Evolutionary conservation across 1,140 invertebrate species (phyloP).

Genomic region (Parapsyche elsis): DNA sequence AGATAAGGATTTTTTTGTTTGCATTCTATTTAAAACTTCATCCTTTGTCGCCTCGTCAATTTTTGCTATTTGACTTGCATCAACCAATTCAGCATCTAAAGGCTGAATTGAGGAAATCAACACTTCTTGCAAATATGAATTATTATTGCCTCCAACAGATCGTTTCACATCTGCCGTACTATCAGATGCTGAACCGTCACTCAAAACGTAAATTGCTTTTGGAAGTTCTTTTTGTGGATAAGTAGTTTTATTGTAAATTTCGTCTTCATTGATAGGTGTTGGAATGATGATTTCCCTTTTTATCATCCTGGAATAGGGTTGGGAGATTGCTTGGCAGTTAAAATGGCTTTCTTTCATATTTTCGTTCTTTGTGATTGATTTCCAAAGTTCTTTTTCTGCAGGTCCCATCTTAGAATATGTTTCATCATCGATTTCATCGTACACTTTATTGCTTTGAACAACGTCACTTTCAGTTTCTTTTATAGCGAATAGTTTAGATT

Average conservation of each 20-base stretch:
- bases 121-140: conserved; percentile 57
- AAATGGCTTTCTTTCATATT: conserved; percentile 37
- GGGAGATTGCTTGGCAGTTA: not conserved
- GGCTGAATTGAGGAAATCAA: conserved; percentile 68
- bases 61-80: conserved; percentile 62
- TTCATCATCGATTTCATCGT: conserved; percentile 5
- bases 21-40: conserved; percentile 22
- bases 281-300: not conserved
- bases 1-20: conserved; percentile 42
- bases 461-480: conserved; percentile 52
- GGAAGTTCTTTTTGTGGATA: not conserved
- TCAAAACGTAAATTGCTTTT: conserved; percentile 49
- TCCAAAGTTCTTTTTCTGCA: conserved; percentile 63
- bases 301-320: not conserved
- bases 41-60: not conserved
- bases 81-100: conserved; percentile 65
- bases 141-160: conserved; percentile 56
- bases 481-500: conserved; percentile 59
- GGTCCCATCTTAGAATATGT: conserved; percentile 59
- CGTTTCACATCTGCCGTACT: conserved; percentile 66
- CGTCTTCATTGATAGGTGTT: conserved; percentile 42
- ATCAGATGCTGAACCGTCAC: conserved; percentile 67
- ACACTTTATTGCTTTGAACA: not conserved
- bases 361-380: conserved; percentile 35
- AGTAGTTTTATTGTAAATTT: conserved; percentile 23